Evolutionary conservation across 2,888 invertebrate species (phyloP), one percentile per base, ranked within the genome.

Genomic region (Melieria picta): DNA sequence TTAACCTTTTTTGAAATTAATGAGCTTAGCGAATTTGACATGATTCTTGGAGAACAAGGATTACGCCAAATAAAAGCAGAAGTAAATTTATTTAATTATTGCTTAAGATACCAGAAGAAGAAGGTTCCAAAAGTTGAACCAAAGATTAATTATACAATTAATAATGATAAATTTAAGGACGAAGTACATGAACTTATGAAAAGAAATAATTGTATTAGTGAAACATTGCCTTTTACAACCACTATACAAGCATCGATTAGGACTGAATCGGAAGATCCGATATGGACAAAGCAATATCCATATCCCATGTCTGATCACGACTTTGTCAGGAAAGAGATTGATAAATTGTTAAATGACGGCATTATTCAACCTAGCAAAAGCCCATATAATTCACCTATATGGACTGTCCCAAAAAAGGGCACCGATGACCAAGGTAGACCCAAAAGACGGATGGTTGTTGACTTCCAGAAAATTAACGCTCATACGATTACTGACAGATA

Each of bases 281-380:
- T 60, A 4, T 60, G 60, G 42, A 30, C 60, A 42, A 60, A 60
- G 0, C 60, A 60, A 30, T 30, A 60, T 11, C 72, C 69, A 56
- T 72, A 69, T 47, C 72, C 65, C 6, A 69, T 69, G 62, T 47
- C 66, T 10, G 63, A 73, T 47, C 47, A 69, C 7, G 61, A 64
- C 42, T 65, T 71, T n/a, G 64, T 64, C n/a, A 71, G 60, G 7
- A 69, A 55, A n/a, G 72, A 73, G 57, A 73, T 73, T 30, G 9
- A 70, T 57, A 70, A 57, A 16, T 10, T 73, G 10, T 7, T 66
- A 45, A 6, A 67, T 11, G 62, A 72, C 9, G 72, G 62, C 4
- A 56, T 65, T 11, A 72, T 72, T 10, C 65, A 62, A 56, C 10
- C n/a, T 7, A 68, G 68, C 55, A 72, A 61, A 63, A 60, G 64